Evolutionary conservation across 2,888 invertebrate species (phyloP).

Genomic region (Cataglyphis albicans): DNA sequence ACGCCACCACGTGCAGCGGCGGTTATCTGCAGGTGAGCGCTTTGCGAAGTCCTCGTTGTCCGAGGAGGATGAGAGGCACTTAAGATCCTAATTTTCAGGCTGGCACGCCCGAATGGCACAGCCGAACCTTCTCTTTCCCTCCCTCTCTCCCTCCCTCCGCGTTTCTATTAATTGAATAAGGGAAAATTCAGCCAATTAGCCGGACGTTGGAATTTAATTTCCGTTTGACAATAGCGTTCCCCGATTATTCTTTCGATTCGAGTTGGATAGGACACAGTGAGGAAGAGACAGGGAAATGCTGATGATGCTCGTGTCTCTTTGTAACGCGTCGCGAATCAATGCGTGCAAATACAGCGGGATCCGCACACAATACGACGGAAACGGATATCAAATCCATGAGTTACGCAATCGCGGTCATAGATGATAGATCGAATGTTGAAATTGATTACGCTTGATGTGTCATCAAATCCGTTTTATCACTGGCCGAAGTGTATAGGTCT

Average conservation of each 20-base stretch:
- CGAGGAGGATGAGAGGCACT: background rate
- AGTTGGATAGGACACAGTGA: background rate
- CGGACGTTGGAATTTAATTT: slow-evolving; percentile 46
- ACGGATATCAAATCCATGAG: slow-evolving; percentile 22
- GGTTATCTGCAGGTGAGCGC: slow-evolving; percentile 94
- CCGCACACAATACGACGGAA: slow-evolving; percentile 5
- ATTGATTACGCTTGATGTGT: slow-evolving; percentile 1
- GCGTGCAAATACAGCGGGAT: background rate
- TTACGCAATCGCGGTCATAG: slow-evolving; percentile 1
- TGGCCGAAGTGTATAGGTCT: slow-evolving; percentile 17
- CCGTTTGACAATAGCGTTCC: slow-evolving; percentile 42
- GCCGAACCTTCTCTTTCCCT: slow-evolving; percentile 1
- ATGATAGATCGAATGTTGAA: slow-evolving; percentile 6
- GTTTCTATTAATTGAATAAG: slow-evolving; percentile 51
- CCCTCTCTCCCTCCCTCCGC: background rate
- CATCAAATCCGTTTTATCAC: background rate
- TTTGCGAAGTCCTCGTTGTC: background rate
- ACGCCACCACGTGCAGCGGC: slow-evolving; percentile 95
- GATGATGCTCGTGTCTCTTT: slow-evolving; percentile 25
- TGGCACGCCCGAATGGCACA: slow-evolving; percentile 3
- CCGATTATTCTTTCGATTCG: slow-evolving; percentile 46
- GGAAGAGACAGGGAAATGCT: slow-evolving; percentile 3
- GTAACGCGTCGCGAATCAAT: slow-evolving; percentile 22
- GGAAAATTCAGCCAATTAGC: slow-evolving; percentile 42
- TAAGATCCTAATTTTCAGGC: slow-evolving; percentile 24